phyloP scores from a whole-genome alignment of 1,140 invertebrate species.

The Apis cerana region DNA sequence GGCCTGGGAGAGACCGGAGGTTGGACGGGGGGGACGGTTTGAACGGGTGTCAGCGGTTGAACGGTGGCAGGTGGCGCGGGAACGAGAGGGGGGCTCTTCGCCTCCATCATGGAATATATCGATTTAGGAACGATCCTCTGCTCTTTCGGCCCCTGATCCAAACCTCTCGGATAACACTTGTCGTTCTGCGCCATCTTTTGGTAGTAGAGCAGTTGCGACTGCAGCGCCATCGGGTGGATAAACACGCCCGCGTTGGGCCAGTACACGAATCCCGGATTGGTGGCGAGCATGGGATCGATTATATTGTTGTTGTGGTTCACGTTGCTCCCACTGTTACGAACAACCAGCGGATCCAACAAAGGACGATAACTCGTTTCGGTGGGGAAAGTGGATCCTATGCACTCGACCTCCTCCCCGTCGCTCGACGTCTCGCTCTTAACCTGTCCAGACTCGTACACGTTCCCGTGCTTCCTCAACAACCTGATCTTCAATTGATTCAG shows the following conservation, averaged over 20 bases:
- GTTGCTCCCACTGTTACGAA: constrained; percentile 39
- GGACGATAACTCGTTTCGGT: constrained; percentile 53
- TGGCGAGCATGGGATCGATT: constrained; percentile 57
- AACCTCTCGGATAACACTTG: constrained; percentile 52
- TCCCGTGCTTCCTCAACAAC: constrained; percentile 83
- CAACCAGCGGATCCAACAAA: constrained; percentile 16
- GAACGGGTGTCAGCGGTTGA: constrained; percentile 46
- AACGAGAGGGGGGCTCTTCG: constrained; percentile 67
- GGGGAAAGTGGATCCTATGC: constrained; percentile 78
- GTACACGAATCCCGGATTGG: constrained; percentile 82
- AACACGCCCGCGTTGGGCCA: constrained; percentile 87
- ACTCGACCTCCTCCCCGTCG: constrained; percentile 82
- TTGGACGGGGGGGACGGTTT: constrained; percentile 57
- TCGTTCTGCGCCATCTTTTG: constrained; percentile 85
- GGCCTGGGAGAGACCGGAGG: constrained; percentile 67
- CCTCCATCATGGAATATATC: constrained; percentile 73
- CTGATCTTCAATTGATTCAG: constrained; percentile 85
- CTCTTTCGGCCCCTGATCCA: constrained; percentile 66
- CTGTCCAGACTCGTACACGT: constrained; percentile 82
- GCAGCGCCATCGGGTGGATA: constrained; percentile 87
- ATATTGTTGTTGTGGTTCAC: constrained; percentile 58
- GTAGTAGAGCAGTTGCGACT: constrained; percentile 88
- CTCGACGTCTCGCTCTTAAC: constrained; percentile 82
- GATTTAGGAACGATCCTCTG: constrained; percentile 76
- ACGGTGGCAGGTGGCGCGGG: constrained; percentile 57